Conservation (phyloP, 1,140 invertebrate species). For the Caenorhabditis briggsae region DNA sequence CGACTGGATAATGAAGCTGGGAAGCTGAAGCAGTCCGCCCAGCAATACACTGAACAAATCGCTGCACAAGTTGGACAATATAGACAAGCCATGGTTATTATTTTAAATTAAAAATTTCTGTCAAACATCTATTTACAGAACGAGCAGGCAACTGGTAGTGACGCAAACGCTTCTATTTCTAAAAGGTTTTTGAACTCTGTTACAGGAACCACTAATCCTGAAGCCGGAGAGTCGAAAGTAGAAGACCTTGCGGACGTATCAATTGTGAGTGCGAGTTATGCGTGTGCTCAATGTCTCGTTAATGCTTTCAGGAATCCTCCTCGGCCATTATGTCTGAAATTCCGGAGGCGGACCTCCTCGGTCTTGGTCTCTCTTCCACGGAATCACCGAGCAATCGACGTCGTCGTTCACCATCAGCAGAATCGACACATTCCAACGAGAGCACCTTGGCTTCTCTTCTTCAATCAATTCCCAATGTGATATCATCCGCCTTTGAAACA, state of each 20-base stretch:
- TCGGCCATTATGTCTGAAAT: constrained; percentile 47
- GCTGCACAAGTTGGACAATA: constrained; percentile 29
- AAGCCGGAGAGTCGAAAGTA: neutral
- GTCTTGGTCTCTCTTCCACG: neutral
- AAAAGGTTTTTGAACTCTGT: constrained; percentile 21
- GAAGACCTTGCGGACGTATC: neutral
- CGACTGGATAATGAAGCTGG: constrained; percentile 41
- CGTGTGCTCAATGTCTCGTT: neutral
- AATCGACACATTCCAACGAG: constrained; percentile 21
- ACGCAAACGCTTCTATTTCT: constrained; percentile 5
- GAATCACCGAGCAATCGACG: neutral
- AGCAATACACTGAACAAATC: constrained; percentile 16
- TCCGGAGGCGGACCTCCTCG: constrained; percentile 25
- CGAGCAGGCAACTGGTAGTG: constrained; percentile 27
- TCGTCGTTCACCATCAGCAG: constrained; percentile 20
- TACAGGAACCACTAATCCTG: neutral
- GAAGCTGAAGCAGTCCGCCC: constrained; percentile 31
- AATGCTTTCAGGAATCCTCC: constrained; percentile 6
- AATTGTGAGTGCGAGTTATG: neutral
- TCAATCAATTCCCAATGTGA: constrained; percentile 5
- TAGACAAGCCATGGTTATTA: constrained; percentile 34
- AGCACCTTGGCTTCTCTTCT: constrained; percentile 6
- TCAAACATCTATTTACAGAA: neutral
- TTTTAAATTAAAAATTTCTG: neutral
- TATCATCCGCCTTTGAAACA: constrained; percentile 32